Conservation (phyloP, 2,888 invertebrate genomes). For the Apamea sordens region DNA sequence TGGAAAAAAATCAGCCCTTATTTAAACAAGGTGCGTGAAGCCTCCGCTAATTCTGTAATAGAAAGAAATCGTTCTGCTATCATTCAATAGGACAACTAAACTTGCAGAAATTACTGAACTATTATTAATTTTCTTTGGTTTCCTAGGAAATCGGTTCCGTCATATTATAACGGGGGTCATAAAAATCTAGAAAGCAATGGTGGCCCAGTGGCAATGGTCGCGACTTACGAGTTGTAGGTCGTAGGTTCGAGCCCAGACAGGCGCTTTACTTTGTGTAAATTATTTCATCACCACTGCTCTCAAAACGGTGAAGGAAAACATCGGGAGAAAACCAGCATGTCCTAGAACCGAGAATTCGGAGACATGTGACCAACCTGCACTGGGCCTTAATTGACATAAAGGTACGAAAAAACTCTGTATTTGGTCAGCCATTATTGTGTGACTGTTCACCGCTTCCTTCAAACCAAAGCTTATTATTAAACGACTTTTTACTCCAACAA, state of each 20-base stretch:
- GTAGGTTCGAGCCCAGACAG: too few relatives aligned
- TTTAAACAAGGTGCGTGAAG: slow-evolving; percentile 36
- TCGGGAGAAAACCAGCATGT: too few relatives aligned
- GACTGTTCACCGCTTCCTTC: background rate
- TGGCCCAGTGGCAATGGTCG: too few relatives aligned
- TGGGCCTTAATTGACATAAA: background rate
- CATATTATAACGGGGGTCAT: background rate
- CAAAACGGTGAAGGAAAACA: too few relatives aligned
- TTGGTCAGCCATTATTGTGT: background rate
- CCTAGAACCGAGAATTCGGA: too few relatives aligned
- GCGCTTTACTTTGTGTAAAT: too few relatives aligned
- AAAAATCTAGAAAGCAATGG: too few relatives aligned
- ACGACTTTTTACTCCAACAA: background rate
- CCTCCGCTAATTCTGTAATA: slow-evolving; percentile 10
- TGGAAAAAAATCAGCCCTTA: background rate
- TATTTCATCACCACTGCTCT: too few relatives aligned
- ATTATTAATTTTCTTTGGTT: background rate
- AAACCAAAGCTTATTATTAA: background rate
- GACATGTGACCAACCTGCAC: too few relatives aligned
- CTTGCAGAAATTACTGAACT: background rate
- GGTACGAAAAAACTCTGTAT: background rate
- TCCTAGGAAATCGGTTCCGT: background rate
- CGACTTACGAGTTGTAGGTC: too few relatives aligned
- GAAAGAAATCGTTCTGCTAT: background rate
- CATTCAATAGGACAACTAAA: background rate